Base-by-base conservation (phyloP, 2,888 invertebrate genomes). In the Agrotis clavis region DNA sequence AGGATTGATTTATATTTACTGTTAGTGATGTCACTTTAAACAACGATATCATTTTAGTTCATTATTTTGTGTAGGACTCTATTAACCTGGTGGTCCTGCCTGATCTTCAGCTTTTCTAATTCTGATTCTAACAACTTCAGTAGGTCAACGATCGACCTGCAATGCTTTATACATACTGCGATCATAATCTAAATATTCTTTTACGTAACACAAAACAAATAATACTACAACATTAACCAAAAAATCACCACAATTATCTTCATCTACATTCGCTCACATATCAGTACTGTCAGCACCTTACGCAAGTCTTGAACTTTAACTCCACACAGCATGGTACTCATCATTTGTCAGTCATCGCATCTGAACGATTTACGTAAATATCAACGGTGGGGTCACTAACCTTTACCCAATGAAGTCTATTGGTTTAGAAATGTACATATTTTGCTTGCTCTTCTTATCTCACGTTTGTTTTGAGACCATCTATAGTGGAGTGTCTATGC, bases 281-380 rank as follows among this genome's bases (percentile, higher is more conserved):
- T 41, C 41, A 41, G 41, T 41, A 41, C 41, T 74, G 83, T 78
- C 76, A 81, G 74, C 77, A 81, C 63, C 62, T 83, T 84, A 79
- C 84, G 74, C 54, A 84, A 86, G 41, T 75, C 80, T 86, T 90
- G 90, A 91, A 90, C 92, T 91, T 84, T 91, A 90, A 84, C 88
- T 86, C 79, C 73, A 77, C 78, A 35, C 78, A 65, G 81, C 69
- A 70, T 62, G 84, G 84, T 86, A 88, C 91, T 91, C 89, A 88
- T 92, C 90, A 91, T 92, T 91, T 92, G 92, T 92, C 92, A 90
- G 90, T 88, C 88, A 87, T 81, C 85, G 82, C 84, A 88, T 87
- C 88, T 88, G 85, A 85, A 84, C 83, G 85, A 88, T 92, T 92
- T 90, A 90, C 88, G 89, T 88, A 87, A 89, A 90, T 88, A 87